phyloP scores from a whole-genome alignment of 2,113 vertebrate species.

The Colius striatus region DNA sequence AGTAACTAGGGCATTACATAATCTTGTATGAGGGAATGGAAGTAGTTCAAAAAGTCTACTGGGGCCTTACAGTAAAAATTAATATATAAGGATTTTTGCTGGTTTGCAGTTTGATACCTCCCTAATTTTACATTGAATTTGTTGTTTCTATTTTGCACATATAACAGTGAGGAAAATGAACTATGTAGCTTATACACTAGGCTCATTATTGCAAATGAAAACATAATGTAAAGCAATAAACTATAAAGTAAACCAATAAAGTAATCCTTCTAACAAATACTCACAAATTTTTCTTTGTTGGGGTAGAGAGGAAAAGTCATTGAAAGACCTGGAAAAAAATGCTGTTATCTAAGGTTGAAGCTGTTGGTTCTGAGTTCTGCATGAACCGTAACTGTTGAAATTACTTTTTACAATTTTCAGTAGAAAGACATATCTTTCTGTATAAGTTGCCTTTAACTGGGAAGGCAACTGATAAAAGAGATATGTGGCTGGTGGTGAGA shows the following conservation, averaged over 20 bases:
- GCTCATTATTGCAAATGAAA: background rate
- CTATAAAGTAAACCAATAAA: background rate
- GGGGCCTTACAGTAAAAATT: background rate
- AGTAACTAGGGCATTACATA: background rate
- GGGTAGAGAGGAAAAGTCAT: background rate
- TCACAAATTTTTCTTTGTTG: background rate
- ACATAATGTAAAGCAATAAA: background rate
- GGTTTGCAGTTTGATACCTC: background rate
- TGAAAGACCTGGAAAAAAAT: background rate
- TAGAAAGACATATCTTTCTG: background rate
- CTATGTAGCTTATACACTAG: background rate
- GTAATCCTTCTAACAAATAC: background rate
- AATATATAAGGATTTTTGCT: background rate
- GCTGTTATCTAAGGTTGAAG: background rate
- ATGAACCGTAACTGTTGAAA: background rate
- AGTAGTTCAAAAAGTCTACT: background rate
- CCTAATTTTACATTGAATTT: background rate
- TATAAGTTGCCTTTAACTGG: slow-evolving; percentile 22
- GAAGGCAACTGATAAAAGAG: background rate
- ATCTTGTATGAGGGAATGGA: background rate
- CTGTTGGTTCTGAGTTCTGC: background rate
- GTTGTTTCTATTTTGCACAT: background rate
- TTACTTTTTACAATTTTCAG: background rate
- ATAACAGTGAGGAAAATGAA: background rate
- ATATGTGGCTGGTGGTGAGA: background rate